Evolutionary conservation across 2,888 invertebrate species (phyloP).

Genomic region (Coelopa pilipes): DNA sequence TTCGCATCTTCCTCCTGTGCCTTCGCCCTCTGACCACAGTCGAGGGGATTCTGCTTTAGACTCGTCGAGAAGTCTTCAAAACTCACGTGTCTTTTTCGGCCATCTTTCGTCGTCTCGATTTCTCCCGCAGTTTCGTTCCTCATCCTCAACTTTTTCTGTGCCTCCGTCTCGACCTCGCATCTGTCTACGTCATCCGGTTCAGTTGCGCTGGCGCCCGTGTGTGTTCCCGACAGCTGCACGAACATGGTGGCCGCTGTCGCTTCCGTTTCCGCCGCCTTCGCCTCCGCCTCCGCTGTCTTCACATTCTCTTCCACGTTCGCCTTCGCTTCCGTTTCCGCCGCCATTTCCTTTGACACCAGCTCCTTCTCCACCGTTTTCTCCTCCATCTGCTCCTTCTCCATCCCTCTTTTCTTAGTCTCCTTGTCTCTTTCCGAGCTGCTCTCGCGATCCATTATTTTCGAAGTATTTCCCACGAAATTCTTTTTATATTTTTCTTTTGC

Average conservation of each 20-base stretch:
- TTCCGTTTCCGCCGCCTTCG: not conserved
- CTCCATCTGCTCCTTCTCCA: not conserved
- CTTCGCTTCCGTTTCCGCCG: not conserved
- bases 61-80: too few relatives aligned
- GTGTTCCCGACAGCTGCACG: slow-evolving; percentile 39
- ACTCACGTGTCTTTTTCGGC: not conserved
- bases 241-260: slow-evolving; percentile 2
- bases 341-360: not conserved
- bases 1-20: too few relatives aligned
- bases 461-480: slow-evolving; percentile 5
- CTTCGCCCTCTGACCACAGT: too few relatives aligned
- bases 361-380: not conserved
- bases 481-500: not conserved
- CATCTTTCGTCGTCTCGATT: slow-evolving; percentile 12
- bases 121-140: not conserved
- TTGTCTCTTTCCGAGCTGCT: not conserved
- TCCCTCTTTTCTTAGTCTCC: not conserved
- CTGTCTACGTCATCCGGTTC: slow-evolving; percentile 18
- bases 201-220: slow-evolving; percentile 41
- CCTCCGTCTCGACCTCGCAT: slow-evolving; percentile 19
- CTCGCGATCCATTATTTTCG: slow-evolving; percentile 14
- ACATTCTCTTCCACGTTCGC: not conserved
- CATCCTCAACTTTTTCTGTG: not conserved
- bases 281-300: not conserved
- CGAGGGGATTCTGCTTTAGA: too few relatives aligned